These are phyloP conservation scores for Psittacara wagleri DNA, from an alignment of 2,113 vertebrate genomes.

Conservation along the genomic window DNA sequence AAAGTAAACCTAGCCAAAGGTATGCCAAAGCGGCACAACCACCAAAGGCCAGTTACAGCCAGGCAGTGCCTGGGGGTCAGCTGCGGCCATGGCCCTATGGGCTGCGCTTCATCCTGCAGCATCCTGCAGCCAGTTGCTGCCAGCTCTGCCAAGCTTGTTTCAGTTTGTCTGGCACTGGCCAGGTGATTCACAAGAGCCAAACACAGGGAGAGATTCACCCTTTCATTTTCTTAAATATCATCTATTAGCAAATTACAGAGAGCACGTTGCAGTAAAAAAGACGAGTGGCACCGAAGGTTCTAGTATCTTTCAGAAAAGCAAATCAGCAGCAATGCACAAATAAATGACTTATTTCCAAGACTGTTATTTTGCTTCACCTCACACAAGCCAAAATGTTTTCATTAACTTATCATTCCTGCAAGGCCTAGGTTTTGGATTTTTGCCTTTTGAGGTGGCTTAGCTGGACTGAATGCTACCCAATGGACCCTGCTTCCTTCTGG, in stretches of 20 bases:
- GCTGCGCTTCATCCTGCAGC: fast-evolving
- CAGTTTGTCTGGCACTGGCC: background rate
- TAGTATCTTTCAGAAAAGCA: background rate
- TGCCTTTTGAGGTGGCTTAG: background rate
- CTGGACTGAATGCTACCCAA: background rate
- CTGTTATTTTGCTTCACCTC: background rate
- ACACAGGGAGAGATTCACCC: background rate
- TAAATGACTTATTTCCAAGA: background rate
- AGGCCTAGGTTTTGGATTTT: background rate
- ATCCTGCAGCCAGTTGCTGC: background rate
- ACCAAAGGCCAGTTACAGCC: fast-evolving
- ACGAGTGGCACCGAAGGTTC: background rate
- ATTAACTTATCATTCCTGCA: background rate
- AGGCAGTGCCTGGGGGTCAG: fast-evolving
- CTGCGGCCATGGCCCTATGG: fast-evolving
- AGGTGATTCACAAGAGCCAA: background rate
- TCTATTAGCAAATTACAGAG: background rate
- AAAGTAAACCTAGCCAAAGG: background rate
- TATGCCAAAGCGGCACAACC: background rate
- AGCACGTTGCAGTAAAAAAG: fast-evolving
- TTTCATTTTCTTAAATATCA: background rate
- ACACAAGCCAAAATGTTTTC: background rate
- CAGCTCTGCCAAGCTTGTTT: fast-evolving
- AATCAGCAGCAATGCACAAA: background rate
- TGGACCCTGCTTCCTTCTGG: background rate